Percentiles rank a stretch among this genome's conserved stretches.
Evolutionary conservation across 2,888 invertebrate species (phyloP).

Genomic region (Hedychridium roseum): DNA sequence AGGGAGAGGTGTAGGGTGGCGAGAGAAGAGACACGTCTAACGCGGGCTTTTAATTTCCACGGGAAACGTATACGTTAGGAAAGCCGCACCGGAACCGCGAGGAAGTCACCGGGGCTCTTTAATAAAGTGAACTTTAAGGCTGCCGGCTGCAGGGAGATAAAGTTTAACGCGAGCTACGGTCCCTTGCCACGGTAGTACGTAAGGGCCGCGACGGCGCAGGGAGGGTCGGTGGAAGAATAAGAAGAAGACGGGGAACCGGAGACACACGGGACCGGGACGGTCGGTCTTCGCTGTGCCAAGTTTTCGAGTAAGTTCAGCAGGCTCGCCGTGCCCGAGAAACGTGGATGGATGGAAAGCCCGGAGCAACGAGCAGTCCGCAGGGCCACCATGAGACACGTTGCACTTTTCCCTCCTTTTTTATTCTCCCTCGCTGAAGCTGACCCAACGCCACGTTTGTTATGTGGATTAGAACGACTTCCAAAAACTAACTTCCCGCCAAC

Average conservation of each 20-base stretch:
- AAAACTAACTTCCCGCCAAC: slow-evolving; percentile 34
- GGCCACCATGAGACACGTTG: slow-evolving; percentile 5
- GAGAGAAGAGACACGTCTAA: no score
- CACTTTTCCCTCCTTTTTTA: slow-evolving; percentile 15
- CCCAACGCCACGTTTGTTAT: slow-evolving; percentile 42
- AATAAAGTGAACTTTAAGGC: slow-evolving; percentile 57
- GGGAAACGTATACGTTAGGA: slow-evolving; percentile 31
- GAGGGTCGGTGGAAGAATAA: slow-evolving; percentile 2
- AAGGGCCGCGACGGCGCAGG: slow-evolving; percentile 13
- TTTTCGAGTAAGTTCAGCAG: slow-evolving; percentile 46
- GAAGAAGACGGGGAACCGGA: slow-evolving; percentile 17
- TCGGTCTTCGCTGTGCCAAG: slow-evolving; percentile 42
- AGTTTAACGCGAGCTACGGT: slow-evolving; percentile 47
- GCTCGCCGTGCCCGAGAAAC: slow-evolving; percentile 27
- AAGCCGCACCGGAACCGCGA: slow-evolving; percentile 31
- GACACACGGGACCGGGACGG: slow-evolving; percentile 12
- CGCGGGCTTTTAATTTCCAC: slow-evolving; percentile 44
- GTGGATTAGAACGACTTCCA: slow-evolving; percentile 34
- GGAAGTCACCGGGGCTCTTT: slow-evolving; percentile 43
- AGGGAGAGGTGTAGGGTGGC: no score
- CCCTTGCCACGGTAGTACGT: slow-evolving; percentile 27
- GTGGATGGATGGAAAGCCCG: slow-evolving; percentile 12
- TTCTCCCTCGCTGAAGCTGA: slow-evolving; percentile 35
- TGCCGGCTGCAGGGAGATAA: slow-evolving; percentile 46
- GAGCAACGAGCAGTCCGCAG: slow-evolving; percentile 5